A percentile compares a stretch with the other conserved stretches of the same genome.
phyloP scores from a whole-genome alignment of 2,113 vertebrate species.

The Neolamprologus modestus region DNA sequence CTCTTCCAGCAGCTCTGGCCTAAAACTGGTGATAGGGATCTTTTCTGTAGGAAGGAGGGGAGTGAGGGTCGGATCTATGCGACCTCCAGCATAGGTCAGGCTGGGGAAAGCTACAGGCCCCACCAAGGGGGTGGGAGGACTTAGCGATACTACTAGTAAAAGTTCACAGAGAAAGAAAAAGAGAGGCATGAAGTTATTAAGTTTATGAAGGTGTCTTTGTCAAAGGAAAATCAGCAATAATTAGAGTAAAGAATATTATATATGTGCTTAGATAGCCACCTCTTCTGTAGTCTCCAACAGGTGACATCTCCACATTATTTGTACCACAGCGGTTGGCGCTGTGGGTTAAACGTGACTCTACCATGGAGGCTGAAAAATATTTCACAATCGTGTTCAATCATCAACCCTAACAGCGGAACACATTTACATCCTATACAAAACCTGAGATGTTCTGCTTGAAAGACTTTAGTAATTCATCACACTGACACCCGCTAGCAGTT shows the following conservation, averaged over 20 bases:
- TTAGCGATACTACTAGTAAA: constrained; percentile 39
- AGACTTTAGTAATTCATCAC: not conserved
- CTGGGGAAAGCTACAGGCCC: constrained; percentile 25
- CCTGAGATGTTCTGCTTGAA: constrained; percentile 44
- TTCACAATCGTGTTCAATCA: constrained; percentile 41
- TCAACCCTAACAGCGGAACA: constrained; percentile 7
- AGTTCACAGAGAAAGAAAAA: not conserved
- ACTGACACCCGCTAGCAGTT: not conserved
- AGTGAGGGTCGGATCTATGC: constrained; percentile 59
- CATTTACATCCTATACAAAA: not conserved
- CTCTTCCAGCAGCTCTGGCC: constrained; percentile 80
- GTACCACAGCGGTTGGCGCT: constrained; percentile 32
- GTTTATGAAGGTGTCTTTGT: not conserved
- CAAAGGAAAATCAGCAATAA: not conserved
- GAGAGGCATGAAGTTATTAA: not conserved
- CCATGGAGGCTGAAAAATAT: constrained; percentile 61
- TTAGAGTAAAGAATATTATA: not conserved
- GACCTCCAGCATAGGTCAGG: constrained; percentile 40
- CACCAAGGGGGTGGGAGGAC: not conserved
- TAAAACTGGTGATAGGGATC: constrained; percentile 78
- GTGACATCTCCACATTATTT: constrained; percentile 54
- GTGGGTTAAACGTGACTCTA: constrained; percentile 58
- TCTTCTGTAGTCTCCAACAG: constrained; percentile 72
- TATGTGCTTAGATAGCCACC: constrained; percentile 32
- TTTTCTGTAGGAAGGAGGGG: constrained; percentile 79